Conservation (phyloP, 1,140 invertebrate species). For the Trichonephila clavipes region DNA sequence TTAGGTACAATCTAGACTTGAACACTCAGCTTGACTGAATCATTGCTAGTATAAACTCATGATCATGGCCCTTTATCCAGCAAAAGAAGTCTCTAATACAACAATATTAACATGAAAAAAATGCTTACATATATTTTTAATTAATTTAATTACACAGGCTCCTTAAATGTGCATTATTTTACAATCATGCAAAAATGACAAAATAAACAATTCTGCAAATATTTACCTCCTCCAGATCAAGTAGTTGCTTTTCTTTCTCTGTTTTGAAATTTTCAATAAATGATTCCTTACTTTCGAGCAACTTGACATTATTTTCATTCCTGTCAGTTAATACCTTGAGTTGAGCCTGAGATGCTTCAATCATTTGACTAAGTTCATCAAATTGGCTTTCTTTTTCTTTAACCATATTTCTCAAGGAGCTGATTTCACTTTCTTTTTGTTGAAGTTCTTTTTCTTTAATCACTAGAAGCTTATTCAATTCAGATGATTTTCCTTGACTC, state of each 20-base stretch:
- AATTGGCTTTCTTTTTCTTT: constrained; percentile 77
- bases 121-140: not conserved
- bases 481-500: constrained; percentile 77
- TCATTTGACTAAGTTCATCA: constrained; percentile 69
- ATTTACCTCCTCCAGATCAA: constrained; percentile 59
- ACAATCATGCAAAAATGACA: not conserved
- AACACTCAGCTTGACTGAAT: too few relatives aligned
- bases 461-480: constrained; percentile 78
- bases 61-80: not conserved
- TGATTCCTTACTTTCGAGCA: constrained; percentile 64
- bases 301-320: constrained; percentile 61
- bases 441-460: constrained; percentile 50
- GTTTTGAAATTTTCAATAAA: constrained; percentile 76
- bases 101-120: not conserved
- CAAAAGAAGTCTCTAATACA: not conserved
- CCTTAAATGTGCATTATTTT: not conserved
- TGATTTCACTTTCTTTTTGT: constrained; percentile 80
- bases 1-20: too few relatives aligned
- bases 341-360: constrained; percentile 72
- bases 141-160: not conserved
- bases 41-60: too few relatives aligned
- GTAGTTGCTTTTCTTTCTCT: constrained; percentile 72
- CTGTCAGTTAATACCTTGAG: constrained; percentile 82
- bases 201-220: not conserved
- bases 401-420: constrained; percentile 67